phyloP scores from a whole-genome alignment of 2,888 invertebrate genomes.

The Incurvaria masculella region DNA sequence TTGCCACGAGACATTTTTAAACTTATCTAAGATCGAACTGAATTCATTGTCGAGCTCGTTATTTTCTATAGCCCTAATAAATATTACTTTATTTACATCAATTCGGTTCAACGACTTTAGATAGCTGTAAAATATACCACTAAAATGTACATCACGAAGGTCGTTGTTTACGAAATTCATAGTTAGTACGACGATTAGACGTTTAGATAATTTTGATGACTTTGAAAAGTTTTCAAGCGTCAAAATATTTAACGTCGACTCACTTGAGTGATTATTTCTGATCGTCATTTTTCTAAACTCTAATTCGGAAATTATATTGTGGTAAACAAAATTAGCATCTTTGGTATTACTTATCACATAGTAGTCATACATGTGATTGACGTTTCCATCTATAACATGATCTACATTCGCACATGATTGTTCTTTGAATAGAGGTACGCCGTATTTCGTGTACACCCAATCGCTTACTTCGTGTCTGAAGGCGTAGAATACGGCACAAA shows the following conservation, averaged over 20 bases:
- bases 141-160: conserved; percentile 47
- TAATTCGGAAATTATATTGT: conserved; percentile 67
- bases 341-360: conserved; percentile 84
- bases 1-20: conserved; percentile 68
- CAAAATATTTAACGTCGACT: conserved; percentile 60
- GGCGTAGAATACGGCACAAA: conserved; percentile 68
- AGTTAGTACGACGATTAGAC: conserved; percentile 60
- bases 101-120: conserved; percentile 46
- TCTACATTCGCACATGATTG: conserved; percentile 58
- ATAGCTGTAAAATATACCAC: conserved; percentile 49
- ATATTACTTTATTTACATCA: conserved; percentile 46
- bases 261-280: conserved; percentile 70
- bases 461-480: conserved; percentile 75
- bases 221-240: conserved; percentile 49
- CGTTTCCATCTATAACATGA: conserved; percentile 63
- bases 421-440: conserved; percentile 72
- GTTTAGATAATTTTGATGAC: conserved; percentile 48
- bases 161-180: conserved; percentile 48
- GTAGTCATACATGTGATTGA: conserved; percentile 78
- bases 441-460: conserved; percentile 78
- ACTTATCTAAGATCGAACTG: conserved; percentile 47
- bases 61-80: conserved; percentile 45
- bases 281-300: conserved; percentile 67
- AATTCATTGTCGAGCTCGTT: conserved; percentile 48
- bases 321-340: conserved; percentile 69